Evolutionary conservation across 2,888 invertebrate genomes (phyloP).

Genomic region (Morpho deidamia): DNA sequence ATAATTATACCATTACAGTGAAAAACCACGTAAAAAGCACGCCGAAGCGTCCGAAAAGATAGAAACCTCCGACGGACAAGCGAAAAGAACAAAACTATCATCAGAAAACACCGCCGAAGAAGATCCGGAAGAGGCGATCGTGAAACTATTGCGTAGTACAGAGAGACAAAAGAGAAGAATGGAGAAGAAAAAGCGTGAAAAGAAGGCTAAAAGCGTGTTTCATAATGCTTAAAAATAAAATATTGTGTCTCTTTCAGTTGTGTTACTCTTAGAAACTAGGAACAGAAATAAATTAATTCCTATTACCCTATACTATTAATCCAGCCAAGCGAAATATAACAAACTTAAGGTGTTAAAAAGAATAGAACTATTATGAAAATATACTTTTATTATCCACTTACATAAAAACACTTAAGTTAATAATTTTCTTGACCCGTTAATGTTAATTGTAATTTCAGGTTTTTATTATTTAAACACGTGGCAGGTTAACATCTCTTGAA

Average conservation of each 20-base stretch:
- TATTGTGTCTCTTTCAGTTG: no score
- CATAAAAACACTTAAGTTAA: no score
- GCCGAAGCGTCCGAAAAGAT: slow-evolving; percentile 5
- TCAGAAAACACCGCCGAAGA: slow-evolving; percentile 45
- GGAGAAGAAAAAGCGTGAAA: slow-evolving; percentile 57
- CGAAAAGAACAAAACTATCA: slow-evolving; percentile 47
- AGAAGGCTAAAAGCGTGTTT: slow-evolving; percentile 65
- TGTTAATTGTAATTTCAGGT: no score
- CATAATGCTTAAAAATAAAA: slow-evolving; percentile 58
- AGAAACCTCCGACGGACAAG: slow-evolving; percentile 17
- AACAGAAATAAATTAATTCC: no score
- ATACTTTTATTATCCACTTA: no score
- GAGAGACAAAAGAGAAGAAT: slow-evolving; percentile 55
- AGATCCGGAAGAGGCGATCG: slow-evolving; percentile 50
- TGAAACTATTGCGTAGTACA: slow-evolving; percentile 58
- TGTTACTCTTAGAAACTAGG: no score
- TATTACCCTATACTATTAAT: no score
- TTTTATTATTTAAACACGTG: no score
- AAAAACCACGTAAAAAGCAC: slow-evolving; percentile 36
- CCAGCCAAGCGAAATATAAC: no score
- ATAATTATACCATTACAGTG: neutral
- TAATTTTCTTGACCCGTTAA: no score
- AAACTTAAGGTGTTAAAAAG: no score
- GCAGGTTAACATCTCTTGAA: accelerated
- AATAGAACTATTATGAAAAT: no score